Conservation (phyloP, 2,113 vertebrate genomes). For the Miniopterus natalensis region DNA sequence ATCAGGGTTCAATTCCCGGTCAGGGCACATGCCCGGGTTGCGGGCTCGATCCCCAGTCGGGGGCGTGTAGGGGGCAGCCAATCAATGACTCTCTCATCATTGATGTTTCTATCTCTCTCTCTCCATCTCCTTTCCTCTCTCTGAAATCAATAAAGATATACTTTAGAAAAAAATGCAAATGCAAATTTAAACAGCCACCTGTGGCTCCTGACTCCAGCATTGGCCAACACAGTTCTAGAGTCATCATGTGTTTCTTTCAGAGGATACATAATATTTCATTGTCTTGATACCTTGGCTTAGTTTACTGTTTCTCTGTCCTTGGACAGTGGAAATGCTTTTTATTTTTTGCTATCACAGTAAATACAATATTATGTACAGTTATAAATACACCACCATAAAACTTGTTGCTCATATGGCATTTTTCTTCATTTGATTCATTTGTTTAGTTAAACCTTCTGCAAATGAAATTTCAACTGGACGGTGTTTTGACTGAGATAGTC, state of each 20-base stretch:
- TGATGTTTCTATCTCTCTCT: too few relatives aligned
- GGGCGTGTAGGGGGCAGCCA: too few relatives aligned
- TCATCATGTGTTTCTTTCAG: background rate
- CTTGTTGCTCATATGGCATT: background rate
- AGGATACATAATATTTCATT: background rate
- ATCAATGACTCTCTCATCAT: too few relatives aligned
- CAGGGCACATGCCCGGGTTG: too few relatives aligned
- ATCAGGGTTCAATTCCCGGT: too few relatives aligned
- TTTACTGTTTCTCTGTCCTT: conserved; percentile 12
- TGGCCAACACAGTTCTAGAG: background rate
- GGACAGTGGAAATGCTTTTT: conserved; percentile 25
- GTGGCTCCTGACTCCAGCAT: background rate
- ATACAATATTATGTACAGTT: background rate
- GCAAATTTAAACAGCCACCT: background rate
- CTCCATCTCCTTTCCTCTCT: too few relatives aligned
- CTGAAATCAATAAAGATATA: too few relatives aligned
- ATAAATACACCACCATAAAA: background rate
- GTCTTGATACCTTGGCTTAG: background rate
- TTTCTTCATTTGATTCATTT: conserved; percentile 53
- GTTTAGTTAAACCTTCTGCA: conserved; percentile 42
- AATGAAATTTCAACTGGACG: conserved; percentile 46
- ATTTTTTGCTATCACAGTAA: conserved; percentile 17
- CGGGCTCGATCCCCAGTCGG: too few relatives aligned
- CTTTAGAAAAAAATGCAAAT: background rate
- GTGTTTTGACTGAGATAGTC: background rate